A percentile compares a stretch with the other conserved stretches of the same genome.
These are phyloP conservation scores for Lepilemur septentrionalis DNA, from an alignment of 2,797 vertebrate species.

Conservation along the genomic window DNA sequence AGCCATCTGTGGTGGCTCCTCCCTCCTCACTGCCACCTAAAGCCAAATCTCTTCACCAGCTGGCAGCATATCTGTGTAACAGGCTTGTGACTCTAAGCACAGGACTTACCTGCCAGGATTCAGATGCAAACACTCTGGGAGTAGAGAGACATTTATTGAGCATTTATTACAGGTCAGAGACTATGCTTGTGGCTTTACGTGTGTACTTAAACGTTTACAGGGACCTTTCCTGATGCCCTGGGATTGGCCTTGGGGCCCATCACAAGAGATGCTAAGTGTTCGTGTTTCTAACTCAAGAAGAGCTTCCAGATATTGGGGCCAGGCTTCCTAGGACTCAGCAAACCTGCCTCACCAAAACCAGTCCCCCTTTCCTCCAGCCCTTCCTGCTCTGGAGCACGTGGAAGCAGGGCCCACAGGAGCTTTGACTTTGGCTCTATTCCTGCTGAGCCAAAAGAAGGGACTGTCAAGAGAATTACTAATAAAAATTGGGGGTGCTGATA, in stretches of 20 bases:
- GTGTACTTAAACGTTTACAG: not conserved
- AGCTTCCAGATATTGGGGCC: not conserved
- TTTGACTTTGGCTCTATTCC: not conserved
- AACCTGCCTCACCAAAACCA: not conserved
- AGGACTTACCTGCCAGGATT: not conserved
- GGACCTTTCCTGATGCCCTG: not conserved
- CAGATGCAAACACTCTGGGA: not conserved
- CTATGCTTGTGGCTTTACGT: not conserved
- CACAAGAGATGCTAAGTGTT: not conserved
- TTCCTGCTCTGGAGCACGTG: not conserved
- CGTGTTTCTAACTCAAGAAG: not conserved
- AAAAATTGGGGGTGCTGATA: not conserved
- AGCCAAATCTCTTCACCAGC: not conserved
- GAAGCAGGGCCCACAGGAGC: not conserved
- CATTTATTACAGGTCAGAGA: not conserved
- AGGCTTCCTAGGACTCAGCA: not conserved
- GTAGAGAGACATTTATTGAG: not conserved
- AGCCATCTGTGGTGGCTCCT: not conserved
- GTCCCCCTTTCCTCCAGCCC: not conserved
- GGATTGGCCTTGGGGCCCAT: not conserved
- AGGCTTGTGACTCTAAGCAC: not conserved
- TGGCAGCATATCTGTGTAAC: not conserved
- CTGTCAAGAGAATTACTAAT: not conserved
- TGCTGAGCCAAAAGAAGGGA: not conserved
- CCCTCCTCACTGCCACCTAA: not conserved